Evolutionary conservation across 2,888 invertebrate species (phyloP).

Genomic region (Parelbella ahira): DNA sequence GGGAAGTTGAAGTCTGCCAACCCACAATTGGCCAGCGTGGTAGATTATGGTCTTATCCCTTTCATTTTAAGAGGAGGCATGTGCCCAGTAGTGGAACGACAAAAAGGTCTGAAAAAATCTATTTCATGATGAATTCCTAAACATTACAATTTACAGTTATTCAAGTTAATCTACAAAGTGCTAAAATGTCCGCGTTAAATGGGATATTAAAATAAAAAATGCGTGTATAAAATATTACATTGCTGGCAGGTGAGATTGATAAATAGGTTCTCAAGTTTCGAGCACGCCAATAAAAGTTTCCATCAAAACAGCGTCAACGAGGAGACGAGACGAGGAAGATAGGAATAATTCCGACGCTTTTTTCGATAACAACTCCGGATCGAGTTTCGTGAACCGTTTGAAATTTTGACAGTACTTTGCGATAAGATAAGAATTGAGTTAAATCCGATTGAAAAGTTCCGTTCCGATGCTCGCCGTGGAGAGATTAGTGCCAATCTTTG

Average conservation of each 20-base stretch:
- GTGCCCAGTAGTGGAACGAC: too few species aligned
- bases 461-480: slow-evolving; percentile 51
- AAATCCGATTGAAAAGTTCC: slow-evolving; percentile 69
- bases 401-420: slow-evolving; percentile 62
- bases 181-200: too few species aligned
- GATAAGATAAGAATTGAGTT: slow-evolving; percentile 65
- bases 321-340: slow-evolving; percentile 4
- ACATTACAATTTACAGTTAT: too few species aligned
- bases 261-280: slow-evolving; percentile 4
- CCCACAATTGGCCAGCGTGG: too few species aligned
- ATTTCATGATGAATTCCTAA: background rate
- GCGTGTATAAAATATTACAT: too few species aligned
- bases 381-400: slow-evolving; percentile 46
- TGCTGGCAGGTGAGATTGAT: background rate
- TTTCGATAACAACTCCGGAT: slow-evolving; percentile 27
- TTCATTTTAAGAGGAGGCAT: too few species aligned
- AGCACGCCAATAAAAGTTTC: slow-evolving; percentile 18
- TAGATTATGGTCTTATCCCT: too few species aligned
- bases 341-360: slow-evolving; percentile 15
- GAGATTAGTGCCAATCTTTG: slow-evolving; percentile 52
- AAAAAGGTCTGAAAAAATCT: too few species aligned
- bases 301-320: slow-evolving; percentile 7
- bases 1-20: too few species aligned
- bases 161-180: too few species aligned
- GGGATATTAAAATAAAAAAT: too few species aligned